phyloP scores from a whole-genome alignment of 2,113 vertebrate genomes.

The Pteropus alecto region DNA sequence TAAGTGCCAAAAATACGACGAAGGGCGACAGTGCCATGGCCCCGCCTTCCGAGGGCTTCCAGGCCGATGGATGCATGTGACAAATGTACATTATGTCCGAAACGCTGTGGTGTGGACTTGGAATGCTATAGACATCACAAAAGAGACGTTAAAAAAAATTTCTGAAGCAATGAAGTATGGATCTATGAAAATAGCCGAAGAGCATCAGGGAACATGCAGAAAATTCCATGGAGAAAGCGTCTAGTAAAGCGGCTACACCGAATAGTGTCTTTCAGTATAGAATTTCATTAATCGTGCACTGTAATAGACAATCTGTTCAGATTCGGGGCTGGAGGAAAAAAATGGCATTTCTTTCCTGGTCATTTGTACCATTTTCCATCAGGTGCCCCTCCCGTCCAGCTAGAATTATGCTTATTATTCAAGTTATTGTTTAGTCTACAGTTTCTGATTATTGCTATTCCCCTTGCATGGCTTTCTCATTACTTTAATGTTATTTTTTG shows the following conservation, averaged over 20 bases:
- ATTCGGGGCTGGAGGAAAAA: conserved; percentile 58
- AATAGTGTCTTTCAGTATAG: neutral
- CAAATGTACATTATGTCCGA: rapidly evolving
- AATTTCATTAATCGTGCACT: conserved; percentile 39
- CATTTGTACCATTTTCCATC: conserved; percentile 50
- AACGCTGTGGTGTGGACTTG: neutral
- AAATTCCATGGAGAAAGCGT: neutral
- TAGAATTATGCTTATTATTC: conserved; percentile 69
- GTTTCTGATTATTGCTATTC: conserved; percentile 55
- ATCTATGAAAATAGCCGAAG: neutral
- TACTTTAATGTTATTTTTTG: conserved; percentile 76
- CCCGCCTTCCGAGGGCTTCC: neutral
- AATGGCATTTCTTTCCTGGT: neutral
- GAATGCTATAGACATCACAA: neutral
- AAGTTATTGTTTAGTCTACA: conserved; percentile 55
- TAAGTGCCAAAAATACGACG: neutral
- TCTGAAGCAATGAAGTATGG: neutral
- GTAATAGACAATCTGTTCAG: conserved; percentile 51
- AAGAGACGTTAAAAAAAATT: neutral
- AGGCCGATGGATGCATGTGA: rapidly evolving
- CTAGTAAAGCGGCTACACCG: neutral
- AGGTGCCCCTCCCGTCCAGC: conserved; percentile 58
- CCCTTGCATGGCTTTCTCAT: conserved; percentile 72
- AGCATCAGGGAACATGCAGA: neutral
- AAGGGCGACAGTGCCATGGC: rapidly evolving